These are phyloP conservation scores for Rissa tridactyla DNA, from an alignment of 2,113 vertebrate genomes.

Conservation along the genomic window DNA sequence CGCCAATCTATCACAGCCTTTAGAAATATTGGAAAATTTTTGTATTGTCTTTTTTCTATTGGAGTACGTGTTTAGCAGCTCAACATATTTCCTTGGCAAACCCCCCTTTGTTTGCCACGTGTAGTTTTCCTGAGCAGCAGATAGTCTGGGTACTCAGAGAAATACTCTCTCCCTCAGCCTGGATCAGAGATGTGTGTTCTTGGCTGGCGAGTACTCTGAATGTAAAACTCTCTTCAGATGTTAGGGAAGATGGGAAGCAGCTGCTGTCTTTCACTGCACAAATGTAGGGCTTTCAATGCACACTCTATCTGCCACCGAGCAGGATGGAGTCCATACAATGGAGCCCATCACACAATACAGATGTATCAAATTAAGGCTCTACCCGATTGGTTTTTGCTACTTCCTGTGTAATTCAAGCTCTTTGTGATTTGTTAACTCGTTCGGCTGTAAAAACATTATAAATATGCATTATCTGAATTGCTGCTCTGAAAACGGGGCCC, in stretches of 20 bases:
- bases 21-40: background rate
- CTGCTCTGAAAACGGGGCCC: background rate
- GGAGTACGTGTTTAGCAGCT: background rate
- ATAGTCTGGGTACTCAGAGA: background rate
- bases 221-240: background rate
- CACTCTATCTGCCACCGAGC: background rate
- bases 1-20: background rate
- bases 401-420: constrained; percentile 29
- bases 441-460: constrained; percentile 25
- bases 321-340: constrained; percentile 33
- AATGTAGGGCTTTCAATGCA: background rate
- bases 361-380: constrained; percentile 25
- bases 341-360: constrained; percentile 23
- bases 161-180: background rate
- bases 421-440: constrained; percentile 38
- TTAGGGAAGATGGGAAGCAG: constrained; percentile 23
- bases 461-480: constrained; percentile 57
- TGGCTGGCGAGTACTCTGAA: background rate
- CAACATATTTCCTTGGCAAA: background rate
- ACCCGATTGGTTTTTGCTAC: background rate
- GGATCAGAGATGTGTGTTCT: background rate
- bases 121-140: background rate
- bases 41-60: background rate
- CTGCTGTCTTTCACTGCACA: constrained; percentile 39
- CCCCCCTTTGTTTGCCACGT: background rate